Evolutionary conservation across 2,888 invertebrate species (phyloP).

Genomic region (Gibbula magus): DNA sequence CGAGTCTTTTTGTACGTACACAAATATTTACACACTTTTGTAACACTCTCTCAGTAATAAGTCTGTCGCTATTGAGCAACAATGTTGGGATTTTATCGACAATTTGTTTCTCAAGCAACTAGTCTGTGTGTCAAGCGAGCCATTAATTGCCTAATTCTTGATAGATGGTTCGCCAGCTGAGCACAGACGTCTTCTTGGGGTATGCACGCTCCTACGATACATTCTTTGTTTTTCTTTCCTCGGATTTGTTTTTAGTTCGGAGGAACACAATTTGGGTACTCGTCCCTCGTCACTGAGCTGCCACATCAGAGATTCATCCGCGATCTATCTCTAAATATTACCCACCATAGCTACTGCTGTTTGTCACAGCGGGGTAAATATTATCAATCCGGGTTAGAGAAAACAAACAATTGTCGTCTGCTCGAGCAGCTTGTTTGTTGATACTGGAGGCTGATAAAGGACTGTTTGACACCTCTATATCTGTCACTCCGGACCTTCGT

Average conservation of each 20-base stretch:
- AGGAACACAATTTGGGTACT: not conserved
- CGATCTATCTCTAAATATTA: slow-evolving; percentile 13
- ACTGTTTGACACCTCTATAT: not conserved
- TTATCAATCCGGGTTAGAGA: slow-evolving; percentile 1
- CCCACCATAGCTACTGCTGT: not conserved
- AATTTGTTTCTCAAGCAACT: slow-evolving; percentile 3
- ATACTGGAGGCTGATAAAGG: slow-evolving; percentile 11
- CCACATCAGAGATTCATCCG: not conserved
- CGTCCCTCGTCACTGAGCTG: not conserved
- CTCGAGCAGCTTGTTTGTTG: slow-evolving; percentile 14
- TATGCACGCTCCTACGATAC: not conserved
- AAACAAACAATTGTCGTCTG: slow-evolving; percentile 7
- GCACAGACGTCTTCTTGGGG: not conserved
- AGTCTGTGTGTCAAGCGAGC: not conserved
- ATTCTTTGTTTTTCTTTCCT: not conserved
- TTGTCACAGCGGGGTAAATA: slow-evolving; percentile 22
- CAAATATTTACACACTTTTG: slow-evolving; percentile 11
- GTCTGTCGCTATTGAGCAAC: not conserved
- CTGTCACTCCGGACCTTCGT: not conserved
- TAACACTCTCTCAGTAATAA: not conserved
- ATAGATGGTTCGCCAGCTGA: slow-evolving; percentile 10
- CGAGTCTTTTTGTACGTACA: not conserved
- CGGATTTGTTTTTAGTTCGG: slow-evolving; percentile 16
- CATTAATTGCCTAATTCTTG: slow-evolving; percentile 3
- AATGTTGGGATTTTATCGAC: not conserved